These are phyloP conservation scores for Cephus pygmeus DNA, from an alignment of 2,888 invertebrate species.

Conservation along the genomic window DNA sequence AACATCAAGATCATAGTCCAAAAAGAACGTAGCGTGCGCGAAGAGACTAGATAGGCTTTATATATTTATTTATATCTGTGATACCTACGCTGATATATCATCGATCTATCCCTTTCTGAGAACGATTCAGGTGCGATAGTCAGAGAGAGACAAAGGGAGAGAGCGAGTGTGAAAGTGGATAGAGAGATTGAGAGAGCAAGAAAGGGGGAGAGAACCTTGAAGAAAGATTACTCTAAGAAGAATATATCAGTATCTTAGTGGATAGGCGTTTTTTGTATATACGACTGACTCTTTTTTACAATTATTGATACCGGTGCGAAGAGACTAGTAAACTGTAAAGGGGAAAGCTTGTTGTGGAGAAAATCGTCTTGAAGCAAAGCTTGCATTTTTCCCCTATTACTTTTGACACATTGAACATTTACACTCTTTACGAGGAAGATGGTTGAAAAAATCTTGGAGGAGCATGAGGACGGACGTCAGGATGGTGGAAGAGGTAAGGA, in stretches of 20 bases:
- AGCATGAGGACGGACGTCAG: conserved; percentile 68
- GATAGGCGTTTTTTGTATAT: conserved; percentile 62
- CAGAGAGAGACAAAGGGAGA: conserved; percentile 23
- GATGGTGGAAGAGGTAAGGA: conserved; percentile 51
- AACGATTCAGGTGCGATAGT: conserved; percentile 7
- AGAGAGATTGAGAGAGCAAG: conserved; percentile 15
- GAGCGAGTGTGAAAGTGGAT: conserved; percentile 5
- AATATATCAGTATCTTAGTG: conserved; percentile 53
- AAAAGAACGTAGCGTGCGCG: conserved; percentile 20
- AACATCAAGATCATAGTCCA: conserved; percentile 20
- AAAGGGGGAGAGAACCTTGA: conserved; percentile 10
- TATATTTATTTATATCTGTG: conserved; percentile 66
- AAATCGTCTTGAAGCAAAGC: not conserved
- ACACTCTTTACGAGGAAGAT: conserved; percentile 58
- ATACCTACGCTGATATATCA: conserved; percentile 59
- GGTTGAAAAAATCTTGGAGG: conserved; percentile 77
- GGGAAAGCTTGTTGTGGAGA: not conserved
- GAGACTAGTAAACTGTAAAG: conserved; percentile 18
- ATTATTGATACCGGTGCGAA: conserved; percentile 55
- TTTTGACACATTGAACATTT: not conserved
- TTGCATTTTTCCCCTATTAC: not conserved
- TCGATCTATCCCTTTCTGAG: conserved; percentile 35
- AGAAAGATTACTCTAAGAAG: conserved; percentile 12
- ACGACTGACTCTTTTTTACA: conserved; percentile 66
- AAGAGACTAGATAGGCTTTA: conserved; percentile 56